These are phyloP conservation scores for Harlomillsia oculata DNA, from an alignment of 1,140 invertebrate genomes.

Conservation along the genomic window DNA sequence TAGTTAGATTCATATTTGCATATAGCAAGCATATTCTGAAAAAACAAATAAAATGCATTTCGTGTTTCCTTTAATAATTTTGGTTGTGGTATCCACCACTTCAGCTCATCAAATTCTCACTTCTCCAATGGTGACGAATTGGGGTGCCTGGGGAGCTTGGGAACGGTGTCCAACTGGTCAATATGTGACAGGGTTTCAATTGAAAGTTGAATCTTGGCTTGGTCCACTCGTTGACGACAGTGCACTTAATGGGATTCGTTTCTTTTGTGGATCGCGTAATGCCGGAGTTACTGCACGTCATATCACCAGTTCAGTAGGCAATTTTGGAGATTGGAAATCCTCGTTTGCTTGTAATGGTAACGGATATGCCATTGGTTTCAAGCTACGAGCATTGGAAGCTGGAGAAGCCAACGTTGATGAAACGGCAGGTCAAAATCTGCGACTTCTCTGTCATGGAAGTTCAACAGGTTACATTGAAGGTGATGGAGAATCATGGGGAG, in stretches of 20 bases:
- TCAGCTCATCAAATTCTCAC: conserved; percentile 1
- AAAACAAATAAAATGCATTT: background rate
- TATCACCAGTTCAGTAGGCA: conserved; percentile 4
- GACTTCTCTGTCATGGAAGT: conserved; percentile 9
- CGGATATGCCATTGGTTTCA: conserved; percentile 22
- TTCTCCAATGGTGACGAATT: conserved; percentile 12
- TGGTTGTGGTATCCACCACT: background rate
- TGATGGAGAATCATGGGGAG: conserved; percentile 16
- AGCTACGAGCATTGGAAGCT: conserved; percentile 4
- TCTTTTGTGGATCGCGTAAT: conserved; percentile 3
- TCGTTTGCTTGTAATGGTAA: conserved; percentile 8
- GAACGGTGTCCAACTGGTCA: conserved; percentile 3
- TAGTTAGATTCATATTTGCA: too few species aligned
- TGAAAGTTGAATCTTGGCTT: conserved; percentile 11
- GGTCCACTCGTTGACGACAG: conserved; percentile 15
- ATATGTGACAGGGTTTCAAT: conserved; percentile 13
- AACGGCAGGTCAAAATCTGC: conserved; percentile 18
- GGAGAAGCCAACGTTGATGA: conserved; percentile 12
- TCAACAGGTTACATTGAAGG: conserved; percentile 18
- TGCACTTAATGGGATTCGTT: conserved; percentile 16
- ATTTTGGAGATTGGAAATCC: conserved; percentile 17
- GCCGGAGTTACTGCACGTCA: background rate
- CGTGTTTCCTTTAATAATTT: background rate
- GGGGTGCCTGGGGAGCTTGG: conserved; percentile 10
- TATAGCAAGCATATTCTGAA: too few species aligned